Evolutionary conservation across 2,797 vertebrate species (phyloP).

Genomic region (Passerculus sandwichensis): DNA sequence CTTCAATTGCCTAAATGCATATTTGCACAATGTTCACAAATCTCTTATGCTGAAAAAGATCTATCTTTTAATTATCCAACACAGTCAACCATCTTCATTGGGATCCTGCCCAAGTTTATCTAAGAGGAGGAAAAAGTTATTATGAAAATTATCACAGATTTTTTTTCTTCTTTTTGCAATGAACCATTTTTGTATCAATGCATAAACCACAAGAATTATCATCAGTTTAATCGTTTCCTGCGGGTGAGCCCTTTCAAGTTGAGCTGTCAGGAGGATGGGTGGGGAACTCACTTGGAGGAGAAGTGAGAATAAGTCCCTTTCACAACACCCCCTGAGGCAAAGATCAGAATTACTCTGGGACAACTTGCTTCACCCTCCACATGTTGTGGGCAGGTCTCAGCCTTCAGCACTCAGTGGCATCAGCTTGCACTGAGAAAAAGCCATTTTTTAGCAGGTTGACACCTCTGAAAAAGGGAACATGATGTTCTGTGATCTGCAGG

Average conservation of each 20-base stretch:
- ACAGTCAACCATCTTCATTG: slow-evolving; percentile 66
- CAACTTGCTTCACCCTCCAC: background rate
- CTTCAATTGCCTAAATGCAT: slow-evolving; percentile 26
- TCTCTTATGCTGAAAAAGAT: slow-evolving; percentile 45
- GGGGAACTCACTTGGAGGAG: slow-evolving; percentile 53
- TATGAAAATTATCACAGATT: slow-evolving; percentile 70
- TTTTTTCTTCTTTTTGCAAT: slow-evolving; percentile 18
- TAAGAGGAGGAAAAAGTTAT: slow-evolving; percentile 75
- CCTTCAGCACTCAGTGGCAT: background rate
- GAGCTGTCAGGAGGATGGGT: slow-evolving; percentile 65
- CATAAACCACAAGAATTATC: slow-evolving; percentile 79
- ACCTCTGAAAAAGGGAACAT: background rate
- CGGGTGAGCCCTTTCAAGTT: slow-evolving; percentile 70
- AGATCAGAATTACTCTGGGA: slow-evolving; percentile 11
- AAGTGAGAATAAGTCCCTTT: slow-evolving; percentile 36
- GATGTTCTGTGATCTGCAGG: slow-evolving; percentile 12
- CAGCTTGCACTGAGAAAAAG: background rate
- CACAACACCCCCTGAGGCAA: slow-evolving; percentile 37
- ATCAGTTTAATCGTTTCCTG: slow-evolving; percentile 79
- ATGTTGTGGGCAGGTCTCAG: background rate
- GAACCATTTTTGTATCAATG: slow-evolving; percentile 70
- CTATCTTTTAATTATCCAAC: slow-evolving; percentile 63
- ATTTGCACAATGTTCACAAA: slow-evolving; percentile 62
- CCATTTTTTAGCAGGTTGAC: background rate
- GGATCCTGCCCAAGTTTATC: slow-evolving; percentile 76